Percentiles rank a stretch among this genome's conserved stretches.
Evolutionary conservation across 2,113 vertebrate genomes (phyloP).

Genomic region (Ariopsis seemanni): DNA sequence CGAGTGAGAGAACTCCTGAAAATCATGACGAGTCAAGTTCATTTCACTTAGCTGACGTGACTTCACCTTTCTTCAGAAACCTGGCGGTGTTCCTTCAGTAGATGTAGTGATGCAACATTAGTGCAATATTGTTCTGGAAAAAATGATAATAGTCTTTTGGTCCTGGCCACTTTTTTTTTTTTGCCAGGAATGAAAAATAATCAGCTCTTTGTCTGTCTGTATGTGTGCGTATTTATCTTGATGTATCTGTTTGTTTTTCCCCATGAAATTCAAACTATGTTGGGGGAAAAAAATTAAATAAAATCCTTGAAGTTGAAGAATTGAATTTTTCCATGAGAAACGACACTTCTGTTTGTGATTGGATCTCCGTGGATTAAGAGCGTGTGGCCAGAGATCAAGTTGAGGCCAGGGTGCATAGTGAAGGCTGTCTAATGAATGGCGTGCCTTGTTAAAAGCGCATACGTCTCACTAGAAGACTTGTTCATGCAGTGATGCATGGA

Average conservation of each 20-base stretch:
- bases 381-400: constrained; percentile 60
- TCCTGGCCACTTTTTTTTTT: background rate
- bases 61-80: background rate
- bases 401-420: constrained; percentile 52
- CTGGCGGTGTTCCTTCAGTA: background rate
- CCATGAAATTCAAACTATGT: background rate
- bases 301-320: background rate
- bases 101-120: background rate
- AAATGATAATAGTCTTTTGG: background rate
- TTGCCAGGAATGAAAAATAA: background rate
- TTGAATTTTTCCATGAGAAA: background rate
- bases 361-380: constrained; percentile 62
- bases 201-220: background rate
- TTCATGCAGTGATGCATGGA: constrained; percentile 31
- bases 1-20: no score
- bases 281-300: background rate
- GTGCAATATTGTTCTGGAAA: background rate
- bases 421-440: constrained; percentile 53
- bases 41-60: background rate
- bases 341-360: constrained; percentile 48
- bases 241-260: no score
- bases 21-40: background rate
- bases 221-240: no score
- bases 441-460: constrained; percentile 47
- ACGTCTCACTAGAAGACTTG: constrained; percentile 21